These are phyloP conservation scores for Sycobia sp. DNA, from an alignment of 1,140 invertebrate species.

Conservation along the genomic window DNA sequence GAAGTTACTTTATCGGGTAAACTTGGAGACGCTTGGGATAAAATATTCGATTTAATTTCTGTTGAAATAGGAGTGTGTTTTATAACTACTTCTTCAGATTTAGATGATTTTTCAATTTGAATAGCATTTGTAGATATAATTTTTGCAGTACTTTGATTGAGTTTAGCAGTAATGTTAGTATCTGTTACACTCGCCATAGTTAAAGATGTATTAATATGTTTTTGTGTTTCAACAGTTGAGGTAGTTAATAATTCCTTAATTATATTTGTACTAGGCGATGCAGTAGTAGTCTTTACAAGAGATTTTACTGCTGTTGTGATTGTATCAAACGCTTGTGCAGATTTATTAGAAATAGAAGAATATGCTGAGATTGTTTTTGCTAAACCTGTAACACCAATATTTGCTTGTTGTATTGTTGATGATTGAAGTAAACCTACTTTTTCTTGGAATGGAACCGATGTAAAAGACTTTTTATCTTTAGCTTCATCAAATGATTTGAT, in stretches of 20 bases:
- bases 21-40: too few relatives aligned
- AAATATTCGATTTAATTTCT: too few relatives aligned
- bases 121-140: conserved; percentile 31
- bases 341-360: conserved; percentile 27
- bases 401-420: conserved; percentile 50
- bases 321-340: conserved; percentile 3
- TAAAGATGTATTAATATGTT: conserved; percentile 37
- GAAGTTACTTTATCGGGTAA: conserved; percentile 15
- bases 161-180: conserved; percentile 50
- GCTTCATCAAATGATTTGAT: conserved; percentile 35
- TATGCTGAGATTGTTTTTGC: conserved; percentile 15
- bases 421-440: conserved; percentile 43
- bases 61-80: conserved; percentile 2
- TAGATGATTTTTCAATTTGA: conserved; percentile 11
- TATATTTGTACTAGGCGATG: conserved; percentile 27
- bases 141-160: conserved; percentile 46
- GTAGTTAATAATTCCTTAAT: conserved; percentile 39
- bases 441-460: conserved; percentile 42
- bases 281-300: neutral
- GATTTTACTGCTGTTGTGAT: neutral
- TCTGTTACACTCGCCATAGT: conserved; percentile 49
- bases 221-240: conserved; percentile 36
- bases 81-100: conserved; percentile 4
- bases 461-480: conserved; percentile 39
- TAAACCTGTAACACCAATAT: conserved; percentile 36